Evolutionary conservation across 2,797 vertebrate genomes (phyloP).

Genomic region (Pseudochaenichthys georgianus): DNA sequence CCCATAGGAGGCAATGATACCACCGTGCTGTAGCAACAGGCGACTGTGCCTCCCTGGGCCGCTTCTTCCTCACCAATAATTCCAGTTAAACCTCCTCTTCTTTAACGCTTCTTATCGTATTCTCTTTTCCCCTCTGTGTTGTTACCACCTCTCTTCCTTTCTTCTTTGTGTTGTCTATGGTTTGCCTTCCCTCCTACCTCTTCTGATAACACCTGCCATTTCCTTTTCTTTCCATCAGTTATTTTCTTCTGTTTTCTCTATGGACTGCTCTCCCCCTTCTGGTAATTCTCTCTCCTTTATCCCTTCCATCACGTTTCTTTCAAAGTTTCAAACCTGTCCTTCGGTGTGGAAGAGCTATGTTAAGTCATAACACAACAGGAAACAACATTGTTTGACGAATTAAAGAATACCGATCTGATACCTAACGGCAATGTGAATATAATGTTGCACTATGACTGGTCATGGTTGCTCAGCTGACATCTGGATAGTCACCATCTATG

Average conservation of each 20-base stretch:
- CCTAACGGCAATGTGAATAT: no score
- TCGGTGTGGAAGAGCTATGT: background rate
- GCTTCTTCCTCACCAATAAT: conserved; percentile 49
- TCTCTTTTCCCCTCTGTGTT: background rate
- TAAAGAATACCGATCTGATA: no score
- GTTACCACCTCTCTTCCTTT: background rate
- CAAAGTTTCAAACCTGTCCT: background rate
- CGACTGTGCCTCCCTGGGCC: conserved; percentile 33
- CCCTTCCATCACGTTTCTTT: background rate
- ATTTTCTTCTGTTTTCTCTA: background rate
- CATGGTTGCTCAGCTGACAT: no score
- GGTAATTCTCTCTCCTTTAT: background rate
- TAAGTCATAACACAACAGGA: background rate
- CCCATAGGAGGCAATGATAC: conserved; percentile 60
- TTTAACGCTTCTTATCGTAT: background rate
- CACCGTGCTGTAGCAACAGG: conserved; percentile 56
- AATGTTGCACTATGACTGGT: no score
- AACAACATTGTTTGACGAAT: background rate
- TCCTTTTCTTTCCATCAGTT: background rate
- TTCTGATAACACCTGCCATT: background rate
- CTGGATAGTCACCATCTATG: no score
- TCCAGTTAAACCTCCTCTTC: conserved; percentile 26
- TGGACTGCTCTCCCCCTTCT: background rate
- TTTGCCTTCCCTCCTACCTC: background rate
- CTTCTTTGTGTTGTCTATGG: background rate